Percentiles rank a stretch among this genome's conserved stretches.
phyloP scores from a whole-genome alignment of 2,797 vertebrate genomes.

The Cuniculus paca region DNA sequence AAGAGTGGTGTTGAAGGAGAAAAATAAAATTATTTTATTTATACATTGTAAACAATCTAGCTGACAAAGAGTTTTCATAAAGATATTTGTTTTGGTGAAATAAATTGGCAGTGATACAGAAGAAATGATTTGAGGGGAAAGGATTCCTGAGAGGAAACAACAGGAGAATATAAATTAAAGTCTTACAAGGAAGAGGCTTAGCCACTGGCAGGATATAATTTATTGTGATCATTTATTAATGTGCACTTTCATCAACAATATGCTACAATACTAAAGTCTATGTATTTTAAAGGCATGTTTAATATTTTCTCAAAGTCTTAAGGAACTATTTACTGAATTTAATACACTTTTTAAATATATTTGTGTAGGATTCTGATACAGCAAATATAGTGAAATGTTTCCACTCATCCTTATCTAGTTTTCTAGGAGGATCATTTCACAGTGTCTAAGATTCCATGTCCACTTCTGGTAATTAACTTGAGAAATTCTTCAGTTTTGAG shows the following conservation, averaged over 20 bases:
- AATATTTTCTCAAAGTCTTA: constrained; percentile 39
- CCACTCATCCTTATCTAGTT: background rate
- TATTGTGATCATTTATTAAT: constrained; percentile 10
- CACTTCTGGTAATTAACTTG: background rate
- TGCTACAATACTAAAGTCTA: background rate
- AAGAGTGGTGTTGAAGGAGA: background rate
- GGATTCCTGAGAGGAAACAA: constrained; percentile 58
- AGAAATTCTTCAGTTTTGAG: background rate
- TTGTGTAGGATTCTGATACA: background rate
- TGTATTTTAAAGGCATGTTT: constrained; percentile 36
- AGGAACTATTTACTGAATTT: background rate
- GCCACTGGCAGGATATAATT: background rate
- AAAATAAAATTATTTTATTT: background rate
- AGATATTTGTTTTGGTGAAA: constrained; percentile 26
- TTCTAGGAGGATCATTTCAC: background rate
- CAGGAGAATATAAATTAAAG: constrained; percentile 41
- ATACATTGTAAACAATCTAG: background rate
- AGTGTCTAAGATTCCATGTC: background rate
- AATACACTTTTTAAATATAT: background rate
- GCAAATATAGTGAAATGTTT: background rate
- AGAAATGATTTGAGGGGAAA: constrained; percentile 12
- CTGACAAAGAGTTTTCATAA: background rate
- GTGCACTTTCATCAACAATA: constrained; percentile 50
- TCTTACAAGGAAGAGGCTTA: background rate
- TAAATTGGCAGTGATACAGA: constrained; percentile 5